phyloP scores from a whole-genome alignment of 2,113 vertebrate species.

The Antigone vipio region DNA sequence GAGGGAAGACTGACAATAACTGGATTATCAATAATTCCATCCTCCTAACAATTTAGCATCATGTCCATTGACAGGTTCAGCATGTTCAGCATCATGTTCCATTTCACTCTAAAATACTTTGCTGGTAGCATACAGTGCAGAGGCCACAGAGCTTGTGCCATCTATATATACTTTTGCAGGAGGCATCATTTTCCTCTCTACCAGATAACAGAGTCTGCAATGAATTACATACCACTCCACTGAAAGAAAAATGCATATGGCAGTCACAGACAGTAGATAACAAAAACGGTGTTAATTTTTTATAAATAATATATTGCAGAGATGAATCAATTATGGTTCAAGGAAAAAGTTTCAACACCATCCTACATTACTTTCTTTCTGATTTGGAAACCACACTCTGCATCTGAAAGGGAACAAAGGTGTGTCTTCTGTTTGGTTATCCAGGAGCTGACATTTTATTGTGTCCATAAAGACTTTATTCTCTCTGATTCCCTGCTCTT shows the following conservation, averaged over 20 bases:
- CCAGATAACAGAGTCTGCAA: background rate
- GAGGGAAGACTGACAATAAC: background rate
- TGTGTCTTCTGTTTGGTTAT: background rate
- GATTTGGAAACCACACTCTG: background rate
- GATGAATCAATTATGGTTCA: background rate
- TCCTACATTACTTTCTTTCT: background rate
- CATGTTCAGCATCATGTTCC: background rate
- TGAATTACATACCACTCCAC: background rate
- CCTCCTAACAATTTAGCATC: background rate
- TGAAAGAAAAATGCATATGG: background rate
- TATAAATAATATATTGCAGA: conserved; percentile 7
- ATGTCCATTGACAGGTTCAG: background rate
- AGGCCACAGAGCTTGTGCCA: background rate
- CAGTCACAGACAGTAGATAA: background rate
- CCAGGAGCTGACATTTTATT: background rate
- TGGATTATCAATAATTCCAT: background rate
- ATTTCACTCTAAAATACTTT: background rate
- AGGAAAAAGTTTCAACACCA: background rate
- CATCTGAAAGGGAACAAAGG: background rate
- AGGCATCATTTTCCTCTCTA: background rate
- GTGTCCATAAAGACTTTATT: background rate
- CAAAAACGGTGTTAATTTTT: background rate
- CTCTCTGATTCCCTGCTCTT: background rate
- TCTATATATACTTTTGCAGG: background rate
- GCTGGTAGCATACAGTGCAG: background rate